A percentile compares a stretch with the other conserved stretches of the same genome.
Evolutionary conservation across 1,140 invertebrate species (phyloP).

Genomic region (Teleogryllus occipitalis): DNA sequence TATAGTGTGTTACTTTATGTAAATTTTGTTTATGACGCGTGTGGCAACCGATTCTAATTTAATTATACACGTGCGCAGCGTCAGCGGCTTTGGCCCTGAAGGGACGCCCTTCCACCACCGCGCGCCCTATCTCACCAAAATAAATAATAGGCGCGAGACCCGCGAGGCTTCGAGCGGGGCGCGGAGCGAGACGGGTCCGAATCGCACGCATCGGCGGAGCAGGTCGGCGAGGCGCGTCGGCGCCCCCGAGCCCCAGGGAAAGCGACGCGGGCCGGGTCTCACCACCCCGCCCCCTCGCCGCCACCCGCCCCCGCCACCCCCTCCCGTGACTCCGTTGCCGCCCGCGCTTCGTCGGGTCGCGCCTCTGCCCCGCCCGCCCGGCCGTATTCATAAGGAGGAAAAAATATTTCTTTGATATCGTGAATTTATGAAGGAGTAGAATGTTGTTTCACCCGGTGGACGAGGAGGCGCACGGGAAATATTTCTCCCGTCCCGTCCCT

Average conservation of each 20-base stretch:
- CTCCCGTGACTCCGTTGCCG: no score
- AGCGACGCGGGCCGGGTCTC: background rate
- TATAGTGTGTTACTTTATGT: conserved; percentile 5
- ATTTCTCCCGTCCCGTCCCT: background rate
- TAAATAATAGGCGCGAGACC: no score
- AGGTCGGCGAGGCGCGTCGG: background rate
- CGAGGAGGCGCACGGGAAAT: background rate
- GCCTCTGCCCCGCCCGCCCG: no score
- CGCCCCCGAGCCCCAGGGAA: background rate
- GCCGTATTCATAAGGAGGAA: background rate
- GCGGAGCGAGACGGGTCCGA: no score
- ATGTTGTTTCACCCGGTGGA: conserved; percentile 3
- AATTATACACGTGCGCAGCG: background rate
- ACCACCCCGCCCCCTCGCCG: no score
- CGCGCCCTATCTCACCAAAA: background rate
- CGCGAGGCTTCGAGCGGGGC: background rate
- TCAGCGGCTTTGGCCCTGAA: background rate
- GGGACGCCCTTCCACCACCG: background rate
- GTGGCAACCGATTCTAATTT: background rate
- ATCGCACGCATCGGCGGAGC: no score
- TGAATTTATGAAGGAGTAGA: conserved; percentile 5
- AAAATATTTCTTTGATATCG: conserved; percentile 3
- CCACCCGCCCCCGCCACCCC: no score
- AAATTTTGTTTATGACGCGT: conserved; percentile 5
- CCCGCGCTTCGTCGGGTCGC: no score